Percentiles rank a stretch among this genome's conserved stretches.
These are phyloP conservation scores for Sebastes vulpes DNA, from an alignment of 2,797 vertebrate genomes.

Conservation along the genomic window DNA sequence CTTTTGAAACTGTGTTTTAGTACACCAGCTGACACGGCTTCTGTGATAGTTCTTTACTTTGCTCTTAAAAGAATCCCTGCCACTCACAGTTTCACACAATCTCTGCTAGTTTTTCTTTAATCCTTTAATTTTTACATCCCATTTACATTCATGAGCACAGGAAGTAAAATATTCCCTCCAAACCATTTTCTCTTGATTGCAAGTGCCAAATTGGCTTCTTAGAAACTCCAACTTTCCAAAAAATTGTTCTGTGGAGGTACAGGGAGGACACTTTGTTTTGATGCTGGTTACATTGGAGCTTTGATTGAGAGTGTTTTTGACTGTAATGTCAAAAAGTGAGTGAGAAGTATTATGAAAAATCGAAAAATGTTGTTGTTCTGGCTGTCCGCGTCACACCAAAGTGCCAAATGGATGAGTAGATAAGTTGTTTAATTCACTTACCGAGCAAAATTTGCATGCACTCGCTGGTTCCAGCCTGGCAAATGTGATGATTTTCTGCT, in stretches of 20 bases:
- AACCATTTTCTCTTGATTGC: slow-evolving; percentile 22
- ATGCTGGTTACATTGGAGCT: slow-evolving; percentile 1
- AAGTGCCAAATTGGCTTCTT: slow-evolving; percentile 5
- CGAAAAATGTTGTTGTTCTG: not conserved
- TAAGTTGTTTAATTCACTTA: not conserved
- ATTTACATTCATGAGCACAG: slow-evolving; percentile 23
- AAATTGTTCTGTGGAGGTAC: not conserved
- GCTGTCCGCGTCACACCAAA: not conserved
- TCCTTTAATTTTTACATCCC: slow-evolving; percentile 9
- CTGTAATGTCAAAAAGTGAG: not conserved
- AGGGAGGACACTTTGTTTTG: not conserved
- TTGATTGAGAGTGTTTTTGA: slow-evolving; percentile 29
- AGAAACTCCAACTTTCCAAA: slow-evolving; percentile 15
- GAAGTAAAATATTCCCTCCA: not conserved
- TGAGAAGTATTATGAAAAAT: not conserved
- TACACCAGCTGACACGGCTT: not conserved
- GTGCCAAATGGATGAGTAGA: not conserved
- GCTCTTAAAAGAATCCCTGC: not conserved
- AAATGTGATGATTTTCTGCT: not conserved
- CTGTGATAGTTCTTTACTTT: slow-evolving; percentile 6
- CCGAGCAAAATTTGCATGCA: not conserved
- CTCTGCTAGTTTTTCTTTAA: not conserved
- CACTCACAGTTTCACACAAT: not conserved
- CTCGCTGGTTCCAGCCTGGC: not conserved
- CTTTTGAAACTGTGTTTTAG: not conserved